phyloP scores from a whole-genome alignment of 1,140 invertebrate genomes.

The Orius laevigatus region DNA sequence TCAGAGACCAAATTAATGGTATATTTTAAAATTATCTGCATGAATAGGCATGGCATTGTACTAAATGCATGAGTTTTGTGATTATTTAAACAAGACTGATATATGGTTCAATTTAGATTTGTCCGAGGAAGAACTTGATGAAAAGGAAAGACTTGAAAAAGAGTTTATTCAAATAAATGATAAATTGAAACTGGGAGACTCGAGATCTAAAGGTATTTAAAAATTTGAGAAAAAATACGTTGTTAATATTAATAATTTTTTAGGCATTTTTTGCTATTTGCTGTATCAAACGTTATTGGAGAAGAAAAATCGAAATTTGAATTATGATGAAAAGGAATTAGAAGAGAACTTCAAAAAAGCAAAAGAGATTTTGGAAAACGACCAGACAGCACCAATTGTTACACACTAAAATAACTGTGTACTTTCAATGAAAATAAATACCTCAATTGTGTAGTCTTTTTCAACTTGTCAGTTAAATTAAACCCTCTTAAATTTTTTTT shows the following conservation, averaged over 20 bases:
- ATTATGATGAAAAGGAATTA: conserved; percentile 27
- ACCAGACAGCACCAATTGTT: neutral
- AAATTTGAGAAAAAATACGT: no score
- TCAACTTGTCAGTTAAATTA: no score
- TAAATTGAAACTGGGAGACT: conserved; percentile 23
- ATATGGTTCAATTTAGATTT: conserved; percentile 27
- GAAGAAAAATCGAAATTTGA: neutral
- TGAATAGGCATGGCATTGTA: no score
- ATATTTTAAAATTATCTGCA: no score
- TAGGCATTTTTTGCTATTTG: neutral
- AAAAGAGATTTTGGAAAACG: neutral
- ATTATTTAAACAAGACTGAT: no score
- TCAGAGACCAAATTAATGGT: no score
- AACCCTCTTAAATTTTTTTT: no score
- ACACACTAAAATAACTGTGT: no score
- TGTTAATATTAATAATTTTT: no score
- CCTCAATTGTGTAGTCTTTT: no score
- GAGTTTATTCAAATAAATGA: conserved; percentile 24
- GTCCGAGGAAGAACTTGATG: conserved; percentile 22
- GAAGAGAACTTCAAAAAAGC: conserved; percentile 24
- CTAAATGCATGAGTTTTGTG: no score
- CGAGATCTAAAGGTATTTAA: conserved; percentile 26
- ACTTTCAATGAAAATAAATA: no score
- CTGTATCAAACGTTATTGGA: conserved; percentile 2
- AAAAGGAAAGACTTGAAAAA: conserved; percentile 24